Evolutionary conservation across 2,797 vertebrate genomes (phyloP), one percentile per base, ranked within the genome.

Genomic region (Malacoctenus gilli): DNA sequence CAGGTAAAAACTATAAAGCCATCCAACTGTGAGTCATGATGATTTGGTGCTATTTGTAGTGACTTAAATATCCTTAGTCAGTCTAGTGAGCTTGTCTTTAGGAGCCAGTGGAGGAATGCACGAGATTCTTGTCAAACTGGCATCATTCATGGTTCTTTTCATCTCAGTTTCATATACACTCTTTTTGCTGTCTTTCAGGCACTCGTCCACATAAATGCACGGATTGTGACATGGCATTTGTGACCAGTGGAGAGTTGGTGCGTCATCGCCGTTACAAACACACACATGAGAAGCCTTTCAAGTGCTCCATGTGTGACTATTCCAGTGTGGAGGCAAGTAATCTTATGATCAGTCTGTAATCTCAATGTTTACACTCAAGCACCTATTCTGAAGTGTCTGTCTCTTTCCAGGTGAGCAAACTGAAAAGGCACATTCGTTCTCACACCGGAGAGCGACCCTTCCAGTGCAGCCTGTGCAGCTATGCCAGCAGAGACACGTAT

Each of bases 241-340:
- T 99, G 86, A 99, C 97, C 28, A 99, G 97, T 31, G 97, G 97
- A 35, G 97, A 99, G 82, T 89, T 99, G 83, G 97, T 99, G 71
- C 93, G 97, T 63, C 97, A 99, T 85, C 94, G 97, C 51, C 95
- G 97, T 84, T 99, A 99, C 85, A 98, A 98, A 90, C 97, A 99
- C 67, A 99, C 97, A 57, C 97, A 99, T 0, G 97, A 99, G 89
- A 99, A 99, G 82, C 97, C 97, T 16, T 99, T 99, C 89, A 99
- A 99, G 65, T 99, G 97, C 90, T 99, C 97, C 25, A 99, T 99
- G 97, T 99, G 97, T 53, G 96, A 99, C 76, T 98, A 99, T 22
- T 95, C 95, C 65, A 99, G 97, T 40, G 97, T 99, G 85, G 96
- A 99, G 95, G 96, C 97, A 76, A 62, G 74, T 30, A 41, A n/a